These are phyloP conservation scores for Cryptoprocta ferox DNA, from an alignment of 2,797 vertebrate genomes.

Conservation along the genomic window DNA sequence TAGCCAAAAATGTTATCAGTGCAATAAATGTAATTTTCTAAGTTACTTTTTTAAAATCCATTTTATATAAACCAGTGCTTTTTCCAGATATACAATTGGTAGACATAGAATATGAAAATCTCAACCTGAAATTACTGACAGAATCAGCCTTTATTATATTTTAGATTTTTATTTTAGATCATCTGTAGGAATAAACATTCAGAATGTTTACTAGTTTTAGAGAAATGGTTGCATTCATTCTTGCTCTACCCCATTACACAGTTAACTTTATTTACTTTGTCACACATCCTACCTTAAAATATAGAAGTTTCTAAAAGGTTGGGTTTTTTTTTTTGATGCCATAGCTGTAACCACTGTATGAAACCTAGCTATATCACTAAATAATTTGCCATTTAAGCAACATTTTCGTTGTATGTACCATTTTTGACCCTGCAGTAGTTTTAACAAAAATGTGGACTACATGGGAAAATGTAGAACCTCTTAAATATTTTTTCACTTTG, in stretches of 20 bases:
- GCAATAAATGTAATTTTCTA: conserved; percentile 37
- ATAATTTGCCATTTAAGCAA: conserved; percentile 29
- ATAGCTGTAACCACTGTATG: neutral
- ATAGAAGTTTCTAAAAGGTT: conserved; percentile 45
- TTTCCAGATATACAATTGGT: conserved; percentile 29
- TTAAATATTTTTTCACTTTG: conserved; percentile 36
- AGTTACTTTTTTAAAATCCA: conserved; percentile 51
- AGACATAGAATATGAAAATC: conserved; percentile 45
- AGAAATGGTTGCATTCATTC: neutral
- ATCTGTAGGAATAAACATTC: conserved; percentile 28
- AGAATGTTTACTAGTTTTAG: conserved; percentile 42
- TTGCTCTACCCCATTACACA: conserved; percentile 1
- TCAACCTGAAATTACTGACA: conserved; percentile 43
- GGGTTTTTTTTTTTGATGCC: conserved; percentile 1
- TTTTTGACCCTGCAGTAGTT: conserved; percentile 49
- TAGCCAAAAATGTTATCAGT: conserved; percentile 33
- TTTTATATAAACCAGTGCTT: neutral
- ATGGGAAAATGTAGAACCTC: conserved; percentile 26
- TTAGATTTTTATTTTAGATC: conserved; percentile 32
- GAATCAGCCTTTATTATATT: conserved; percentile 32
- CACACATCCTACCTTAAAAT: conserved; percentile 19
- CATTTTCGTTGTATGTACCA: conserved; percentile 38
- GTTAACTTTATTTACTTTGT: conserved; percentile 50
- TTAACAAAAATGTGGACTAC: conserved; percentile 51
- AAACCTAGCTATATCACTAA: conserved; percentile 18